Conservation (phyloP, 2,888 invertebrate species). For the Nymphalis urticae region DNA sequence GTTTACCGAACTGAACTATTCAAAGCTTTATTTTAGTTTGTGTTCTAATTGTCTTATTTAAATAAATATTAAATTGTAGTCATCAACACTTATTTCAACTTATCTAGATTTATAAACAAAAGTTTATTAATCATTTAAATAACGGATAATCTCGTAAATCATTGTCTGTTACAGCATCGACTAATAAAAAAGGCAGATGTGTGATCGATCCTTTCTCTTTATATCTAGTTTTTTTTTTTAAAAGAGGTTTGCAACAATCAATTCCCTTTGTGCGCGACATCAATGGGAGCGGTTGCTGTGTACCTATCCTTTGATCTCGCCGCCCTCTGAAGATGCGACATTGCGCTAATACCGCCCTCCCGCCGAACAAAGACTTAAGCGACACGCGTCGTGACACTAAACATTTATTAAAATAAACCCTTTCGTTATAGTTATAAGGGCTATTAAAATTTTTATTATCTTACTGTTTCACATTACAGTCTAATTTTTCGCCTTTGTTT, state of each 20-base stretch:
- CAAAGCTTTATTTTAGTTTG: no score
- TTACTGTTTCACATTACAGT: conserved; percentile 9
- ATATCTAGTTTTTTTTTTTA: conserved; percentile 56
- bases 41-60: no score
- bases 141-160: neutral
- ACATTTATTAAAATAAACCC: conserved; percentile 27
- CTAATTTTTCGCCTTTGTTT: conserved; percentile 12
- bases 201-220: conserved; percentile 67
- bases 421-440: conserved; percentile 20
- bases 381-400: conserved; percentile 38
- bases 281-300: conserved; percentile 80
- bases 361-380: conserved; percentile 63
- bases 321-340: conserved; percentile 80
- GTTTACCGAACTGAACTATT: no score
- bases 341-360: conserved; percentile 73
- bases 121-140: neutral
- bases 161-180: conserved; percentile 8
- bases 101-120: neutral
- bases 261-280: conserved; percentile 81
- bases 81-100: no score
- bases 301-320: conserved; percentile 81
- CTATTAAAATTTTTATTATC: conserved; percentile 10
- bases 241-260: conserved; percentile 80
- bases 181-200: conserved; percentile 58
- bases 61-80: no score